Base-by-base conservation (phyloP, 35 echinoderm and acorn worm species). In the Diadema setosum region DNA sequence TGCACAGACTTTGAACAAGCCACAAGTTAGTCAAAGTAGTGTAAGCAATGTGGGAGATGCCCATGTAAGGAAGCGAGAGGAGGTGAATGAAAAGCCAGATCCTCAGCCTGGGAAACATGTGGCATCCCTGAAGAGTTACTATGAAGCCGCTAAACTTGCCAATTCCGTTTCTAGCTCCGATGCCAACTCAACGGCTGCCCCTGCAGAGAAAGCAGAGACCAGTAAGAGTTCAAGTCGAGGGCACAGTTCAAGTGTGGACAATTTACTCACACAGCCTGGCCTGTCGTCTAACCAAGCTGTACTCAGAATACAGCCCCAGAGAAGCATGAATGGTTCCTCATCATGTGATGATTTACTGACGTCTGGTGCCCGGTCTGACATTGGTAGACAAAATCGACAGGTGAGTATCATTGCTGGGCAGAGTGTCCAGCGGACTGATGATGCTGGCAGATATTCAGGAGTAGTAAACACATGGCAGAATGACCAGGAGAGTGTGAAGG, bases 61-160 rank as follows among this genome's bases (percentile, higher is more conserved):
- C 23, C 34, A 42, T 42, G n/a, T n/a, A 52, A n/a, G 48, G 9
- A 9, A 52, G n/a, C 48, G n/a, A 52, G 45, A 46, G 46, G 26
- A 50, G 81, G 81, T 9, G 23, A 83, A 20, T 23, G 43, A 65
- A 43, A 75, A 33, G 49, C 85, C 15, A 32, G 65, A 87, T 65
- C 15, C 43, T 14, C 85, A 75, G 75, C 69, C 85, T 74, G 63
- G 46, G 61, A 78, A 41, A 44, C 73, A 78, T 44, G 73, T 78
- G 44, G 73, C 73, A 0, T 78, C 73, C 24, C 40, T 78, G n/a
- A 39, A 44, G 40, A 78, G 73, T n/a, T 78, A 78, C 18, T 78
- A 78, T 44, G 73, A 90, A 83, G 82, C 78, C 69, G 44, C 65
- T 81, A 83, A 90, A 90, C 43, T 83, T 82, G 35, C 56, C 42